Conservation (phyloP, 2,888 invertebrate species). For the Lepidocyrtoides sp. region DNA sequence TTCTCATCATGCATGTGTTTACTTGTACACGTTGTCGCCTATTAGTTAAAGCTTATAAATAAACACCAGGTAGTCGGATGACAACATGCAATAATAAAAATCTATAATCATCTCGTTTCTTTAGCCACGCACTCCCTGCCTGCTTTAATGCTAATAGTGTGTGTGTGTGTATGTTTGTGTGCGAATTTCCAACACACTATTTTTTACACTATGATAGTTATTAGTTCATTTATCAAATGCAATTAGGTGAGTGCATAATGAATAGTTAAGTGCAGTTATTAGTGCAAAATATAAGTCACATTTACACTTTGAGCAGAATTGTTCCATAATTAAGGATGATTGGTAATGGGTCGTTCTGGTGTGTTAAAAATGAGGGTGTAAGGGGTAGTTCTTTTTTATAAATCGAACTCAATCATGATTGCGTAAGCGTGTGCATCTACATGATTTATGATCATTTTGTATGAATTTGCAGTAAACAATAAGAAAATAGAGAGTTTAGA, state of each 20-base stretch:
- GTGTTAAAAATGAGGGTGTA: no score
- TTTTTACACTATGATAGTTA: neutral
- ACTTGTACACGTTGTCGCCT: conserved; percentile 20
- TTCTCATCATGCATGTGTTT: neutral
- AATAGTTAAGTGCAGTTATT: neutral
- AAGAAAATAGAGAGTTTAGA: no score
- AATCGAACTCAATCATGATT: no score
- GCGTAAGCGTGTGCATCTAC: no score
- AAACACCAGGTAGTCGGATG: conserved; percentile 4
- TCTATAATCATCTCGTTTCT: neutral
- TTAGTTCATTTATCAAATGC: neutral
- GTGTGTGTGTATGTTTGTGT: no score
- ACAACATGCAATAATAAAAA: neutral
- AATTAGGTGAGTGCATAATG: neutral
- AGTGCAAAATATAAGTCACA: neutral
- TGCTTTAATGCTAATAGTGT: neutral
- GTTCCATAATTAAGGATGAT: neutral
- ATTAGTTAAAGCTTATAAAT: neutral
- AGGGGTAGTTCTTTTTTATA: no score
- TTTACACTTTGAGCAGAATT: neutral
- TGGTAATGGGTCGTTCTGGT: no score
- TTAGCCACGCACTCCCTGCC: neutral
- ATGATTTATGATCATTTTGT: no score
- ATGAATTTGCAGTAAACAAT: no score
- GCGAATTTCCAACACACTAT: neutral